Conservation (phyloP, 1,140 invertebrate species). For the Daktulosphaira vitifoliae region DNA sequence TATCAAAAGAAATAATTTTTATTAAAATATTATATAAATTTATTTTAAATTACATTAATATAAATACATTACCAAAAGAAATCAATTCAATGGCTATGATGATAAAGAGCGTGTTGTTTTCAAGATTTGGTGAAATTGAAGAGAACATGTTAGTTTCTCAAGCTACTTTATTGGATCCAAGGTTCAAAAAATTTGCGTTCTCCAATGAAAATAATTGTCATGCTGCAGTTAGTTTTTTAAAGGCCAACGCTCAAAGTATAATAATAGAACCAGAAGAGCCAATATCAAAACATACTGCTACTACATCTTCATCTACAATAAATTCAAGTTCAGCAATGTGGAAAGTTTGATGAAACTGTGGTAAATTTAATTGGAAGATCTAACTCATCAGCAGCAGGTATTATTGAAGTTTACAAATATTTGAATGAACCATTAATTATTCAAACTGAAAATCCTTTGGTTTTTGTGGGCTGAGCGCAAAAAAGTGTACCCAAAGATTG, state of each 20-base stretch:
- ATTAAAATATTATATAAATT: background rate
- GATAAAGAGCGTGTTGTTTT: background rate
- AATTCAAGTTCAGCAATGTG: background rate
- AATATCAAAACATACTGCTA: background rate
- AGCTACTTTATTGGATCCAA: background rate
- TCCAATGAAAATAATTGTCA: background rate
- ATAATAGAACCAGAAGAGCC: background rate
- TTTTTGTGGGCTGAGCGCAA: slow-evolving; percentile 41
- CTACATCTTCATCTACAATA: background rate
- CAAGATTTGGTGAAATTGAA: slow-evolving; percentile 13
- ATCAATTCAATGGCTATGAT: background rate
- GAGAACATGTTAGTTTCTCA: background rate
- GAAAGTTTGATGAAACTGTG: slow-evolving; percentile 2
- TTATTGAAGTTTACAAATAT: slow-evolving; percentile 18
- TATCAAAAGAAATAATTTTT: slow-evolving; percentile 20
- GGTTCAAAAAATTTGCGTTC: slow-evolving; percentile 4
- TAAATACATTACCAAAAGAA: background rate
- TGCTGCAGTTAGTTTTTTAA: background rate
- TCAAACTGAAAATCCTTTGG: slow-evolving; percentile 32
- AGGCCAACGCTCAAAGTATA: background rate
- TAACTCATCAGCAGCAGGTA: background rate
- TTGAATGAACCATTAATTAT: background rate
- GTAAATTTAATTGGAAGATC: background rate
- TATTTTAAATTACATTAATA: background rate
- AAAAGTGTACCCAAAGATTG: slow-evolving; percentile 37